phyloP scores from a whole-genome alignment of 2,888 invertebrate species.

The Atherix ibis region DNA sequence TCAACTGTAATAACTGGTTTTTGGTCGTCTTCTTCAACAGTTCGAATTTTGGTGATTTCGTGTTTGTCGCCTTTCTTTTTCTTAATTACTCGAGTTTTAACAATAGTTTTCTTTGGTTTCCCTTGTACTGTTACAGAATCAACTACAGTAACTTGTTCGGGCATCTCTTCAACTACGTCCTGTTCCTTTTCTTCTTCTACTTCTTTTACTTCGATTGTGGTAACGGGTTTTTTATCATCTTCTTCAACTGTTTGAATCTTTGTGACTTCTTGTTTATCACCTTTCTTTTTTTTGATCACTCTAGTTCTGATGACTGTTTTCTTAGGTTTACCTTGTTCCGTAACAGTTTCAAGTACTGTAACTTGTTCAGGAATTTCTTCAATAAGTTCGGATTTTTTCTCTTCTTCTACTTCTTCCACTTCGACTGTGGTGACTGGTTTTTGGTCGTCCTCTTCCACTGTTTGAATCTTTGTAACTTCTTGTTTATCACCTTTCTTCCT shows the following conservation, averaged over 20 bases:
- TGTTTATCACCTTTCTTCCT: constrained; percentile 25
- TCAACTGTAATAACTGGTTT: constrained; percentile 16
- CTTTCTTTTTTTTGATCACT: constrained; percentile 30
- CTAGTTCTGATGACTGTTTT: constrained; percentile 29
- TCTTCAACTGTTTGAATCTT: constrained; percentile 33
- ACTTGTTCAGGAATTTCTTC: constrained; percentile 13
- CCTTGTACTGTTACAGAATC: constrained; percentile 23
- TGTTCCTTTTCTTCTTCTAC: constrained; percentile 21
- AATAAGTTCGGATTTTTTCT: constrained; percentile 15
- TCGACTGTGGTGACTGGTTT: constrained; percentile 23
- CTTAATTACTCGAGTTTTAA: constrained; percentile 25
- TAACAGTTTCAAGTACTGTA: constrained; percentile 9
- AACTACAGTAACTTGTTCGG: constrained; percentile 21
- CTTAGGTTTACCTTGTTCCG: constrained; percentile 19
- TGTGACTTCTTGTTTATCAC: constrained; percentile 31
- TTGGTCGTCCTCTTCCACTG: constrained; percentile 27
- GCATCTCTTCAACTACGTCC: constrained; percentile 12
- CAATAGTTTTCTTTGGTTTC: constrained; percentile 16
- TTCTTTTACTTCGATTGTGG: constrained; percentile 17
- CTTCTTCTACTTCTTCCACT: constrained; percentile 12
- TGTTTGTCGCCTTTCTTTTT: constrained; percentile 24
- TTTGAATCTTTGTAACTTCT: constrained; percentile 28
- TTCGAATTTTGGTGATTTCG: constrained; percentile 23
- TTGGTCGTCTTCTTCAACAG: constrained; percentile 19
- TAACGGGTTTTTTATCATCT: constrained; percentile 29